Evolutionary conservation across 2,888 invertebrate species (phyloP).

Genomic region (Temnothorax ravouxi): DNA sequence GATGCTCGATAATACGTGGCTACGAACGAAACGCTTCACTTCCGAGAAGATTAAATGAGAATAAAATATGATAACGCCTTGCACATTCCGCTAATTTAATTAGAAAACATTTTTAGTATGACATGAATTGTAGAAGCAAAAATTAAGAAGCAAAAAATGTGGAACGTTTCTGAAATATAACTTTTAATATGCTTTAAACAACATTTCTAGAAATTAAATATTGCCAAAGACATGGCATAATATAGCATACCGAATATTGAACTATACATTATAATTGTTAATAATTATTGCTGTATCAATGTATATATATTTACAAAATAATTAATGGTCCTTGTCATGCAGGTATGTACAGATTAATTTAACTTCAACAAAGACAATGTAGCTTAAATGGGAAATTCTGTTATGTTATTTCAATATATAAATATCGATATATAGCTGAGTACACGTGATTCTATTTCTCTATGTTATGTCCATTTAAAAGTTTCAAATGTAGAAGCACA

Average conservation of each 20-base stretch:
- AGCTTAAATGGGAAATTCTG: not conserved
- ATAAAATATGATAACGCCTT: conserved; percentile 63
- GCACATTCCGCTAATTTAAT: conserved; percentile 28
- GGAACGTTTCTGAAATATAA: not conserved
- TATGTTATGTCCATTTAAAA: conserved; percentile 9
- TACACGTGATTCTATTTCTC: not conserved
- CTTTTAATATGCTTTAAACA: conserved; percentile 11
- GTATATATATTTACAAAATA: conserved; percentile 1
- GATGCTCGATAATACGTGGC: conserved; percentile 58
- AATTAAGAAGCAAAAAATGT: conserved; percentile 16
- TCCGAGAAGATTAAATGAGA: conserved; percentile 62
- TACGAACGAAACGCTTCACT: conserved; percentile 53
- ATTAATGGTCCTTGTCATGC: conserved; percentile 15
- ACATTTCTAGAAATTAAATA: not conserved
- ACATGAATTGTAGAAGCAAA: not conserved
- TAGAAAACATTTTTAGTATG: not conserved
- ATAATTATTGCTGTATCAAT: conserved; percentile 1
- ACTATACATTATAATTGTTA: conserved; percentile 6
- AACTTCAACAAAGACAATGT: conserved; percentile 15
- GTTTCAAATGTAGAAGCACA: not conserved
- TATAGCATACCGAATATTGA: not conserved
- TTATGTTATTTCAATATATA: conserved; percentile 16
- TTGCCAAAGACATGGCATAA: not conserved
- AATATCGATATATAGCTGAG: not conserved
- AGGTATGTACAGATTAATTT: not conserved